Evolutionary conservation across 2,888 invertebrate species (phyloP).

Genomic region (Axea sp.): DNA sequence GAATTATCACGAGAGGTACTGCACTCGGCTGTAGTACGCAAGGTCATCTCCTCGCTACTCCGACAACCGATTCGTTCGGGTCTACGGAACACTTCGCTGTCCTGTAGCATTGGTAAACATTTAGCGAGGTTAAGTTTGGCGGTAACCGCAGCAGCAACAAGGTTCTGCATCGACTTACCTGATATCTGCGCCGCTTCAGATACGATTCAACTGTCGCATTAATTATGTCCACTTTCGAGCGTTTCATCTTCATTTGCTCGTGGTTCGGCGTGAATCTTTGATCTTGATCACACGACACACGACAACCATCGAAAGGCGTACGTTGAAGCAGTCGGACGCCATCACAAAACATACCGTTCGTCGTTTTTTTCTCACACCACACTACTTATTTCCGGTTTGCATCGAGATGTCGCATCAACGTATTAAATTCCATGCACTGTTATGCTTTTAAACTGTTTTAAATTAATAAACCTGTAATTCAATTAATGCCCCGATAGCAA

Average conservation of each 20-base stretch:
- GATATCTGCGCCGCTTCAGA: conserved; percentile 85
- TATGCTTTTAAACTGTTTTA: too few species aligned
- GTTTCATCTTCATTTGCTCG: conserved; percentile 81
- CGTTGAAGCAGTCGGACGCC: conserved; percentile 70
- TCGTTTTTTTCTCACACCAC: conserved; percentile 3
- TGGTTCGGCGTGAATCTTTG: conserved; percentile 62
- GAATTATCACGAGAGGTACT: conserved; percentile 88
- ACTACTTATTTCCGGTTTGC: conserved; percentile 10
- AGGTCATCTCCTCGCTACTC: conserved; percentile 85
- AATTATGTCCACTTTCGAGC: conserved; percentile 84
- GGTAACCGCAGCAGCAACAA: background rate
- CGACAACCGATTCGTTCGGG: conserved; percentile 82
- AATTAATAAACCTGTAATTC: too few species aligned
- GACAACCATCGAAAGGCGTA: conserved; percentile 60
- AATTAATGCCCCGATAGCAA: too few species aligned
- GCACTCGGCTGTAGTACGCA: conserved; percentile 85
- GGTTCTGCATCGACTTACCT: conserved; percentile 76
- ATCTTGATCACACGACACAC: conserved; percentile 64
- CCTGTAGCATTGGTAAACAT: conserved; percentile 79
- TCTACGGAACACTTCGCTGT: conserved; percentile 83
- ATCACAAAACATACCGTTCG: conserved; percentile 65
- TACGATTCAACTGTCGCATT: conserved; percentile 85
- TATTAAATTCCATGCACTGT: too few species aligned
- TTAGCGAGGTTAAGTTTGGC: conserved; percentile 66
- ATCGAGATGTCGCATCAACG: background rate